phyloP scores from a whole-genome alignment of 2,113 vertebrate genomes.

The Cathartes aura region DNA sequence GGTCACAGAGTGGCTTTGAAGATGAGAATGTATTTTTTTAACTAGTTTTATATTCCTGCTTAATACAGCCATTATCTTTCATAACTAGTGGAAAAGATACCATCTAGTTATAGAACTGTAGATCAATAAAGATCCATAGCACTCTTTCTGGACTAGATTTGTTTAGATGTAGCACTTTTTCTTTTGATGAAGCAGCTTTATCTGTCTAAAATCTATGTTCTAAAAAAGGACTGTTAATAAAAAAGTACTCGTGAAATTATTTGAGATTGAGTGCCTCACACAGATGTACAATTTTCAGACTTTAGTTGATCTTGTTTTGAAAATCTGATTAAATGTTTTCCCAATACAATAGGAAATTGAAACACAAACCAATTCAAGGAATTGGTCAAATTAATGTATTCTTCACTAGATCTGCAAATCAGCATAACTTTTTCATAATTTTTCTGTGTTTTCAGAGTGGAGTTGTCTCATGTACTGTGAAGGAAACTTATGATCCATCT shows the following conservation, averaged over 20 bases:
- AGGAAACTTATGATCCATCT: neutral
- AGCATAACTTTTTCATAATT: fast-evolving
- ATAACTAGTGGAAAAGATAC: neutral
- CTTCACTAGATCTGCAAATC: neutral
- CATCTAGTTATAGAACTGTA: neutral
- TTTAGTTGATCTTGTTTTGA: neutral
- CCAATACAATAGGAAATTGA: neutral
- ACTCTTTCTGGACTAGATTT: neutral
- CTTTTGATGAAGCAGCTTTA: neutral
- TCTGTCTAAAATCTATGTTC: neutral
- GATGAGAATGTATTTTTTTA: neutral
- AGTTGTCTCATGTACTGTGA: neutral
- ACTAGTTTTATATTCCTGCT: neutral
- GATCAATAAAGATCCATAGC: neutral
- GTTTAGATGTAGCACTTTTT: neutral
- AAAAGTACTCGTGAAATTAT: neutral
- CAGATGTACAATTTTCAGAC: neutral
- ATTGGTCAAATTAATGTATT: neutral
- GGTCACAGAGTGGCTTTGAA: neutral
- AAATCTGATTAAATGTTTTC: neutral
- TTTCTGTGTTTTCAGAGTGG: neutral
- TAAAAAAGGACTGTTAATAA: neutral
- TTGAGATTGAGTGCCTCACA: neutral
- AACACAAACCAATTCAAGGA: neutral
- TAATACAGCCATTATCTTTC: neutral